A percentile compares a stretch with the other conserved stretches of the same genome.
Evolutionary conservation across 2,113 vertebrate genomes (phyloP).

Genomic region (Hydropotes inermis): DNA sequence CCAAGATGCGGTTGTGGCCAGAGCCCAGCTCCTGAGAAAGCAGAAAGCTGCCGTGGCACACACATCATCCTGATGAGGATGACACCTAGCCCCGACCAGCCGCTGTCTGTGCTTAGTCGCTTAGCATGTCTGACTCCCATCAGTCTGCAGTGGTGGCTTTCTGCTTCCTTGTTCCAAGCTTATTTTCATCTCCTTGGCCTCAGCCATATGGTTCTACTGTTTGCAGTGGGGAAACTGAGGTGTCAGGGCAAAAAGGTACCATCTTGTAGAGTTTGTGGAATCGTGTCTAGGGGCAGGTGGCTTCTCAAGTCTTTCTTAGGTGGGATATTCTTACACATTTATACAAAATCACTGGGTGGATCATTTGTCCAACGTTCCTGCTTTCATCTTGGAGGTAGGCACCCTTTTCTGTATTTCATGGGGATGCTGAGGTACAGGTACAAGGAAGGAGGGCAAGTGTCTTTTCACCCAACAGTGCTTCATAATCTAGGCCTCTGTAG

Average conservation of each 20-base stretch:
- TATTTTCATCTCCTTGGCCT: background rate
- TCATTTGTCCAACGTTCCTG: background rate
- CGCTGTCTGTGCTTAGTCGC: background rate
- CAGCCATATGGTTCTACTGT: background rate
- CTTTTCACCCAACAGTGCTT: background rate
- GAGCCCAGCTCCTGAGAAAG: background rate
- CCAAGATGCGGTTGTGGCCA: accelerated
- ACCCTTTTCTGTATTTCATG: background rate
- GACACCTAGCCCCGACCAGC: background rate
- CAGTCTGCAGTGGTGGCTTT: background rate
- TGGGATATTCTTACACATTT: background rate
- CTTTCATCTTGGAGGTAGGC: background rate
- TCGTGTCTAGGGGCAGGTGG: background rate
- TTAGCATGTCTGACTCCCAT: background rate
- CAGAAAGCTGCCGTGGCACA: background rate
- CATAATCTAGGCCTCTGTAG: too few relatives aligned
- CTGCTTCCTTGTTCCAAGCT: background rate
- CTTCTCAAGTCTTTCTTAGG: background rate
- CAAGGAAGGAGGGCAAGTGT: too few relatives aligned
- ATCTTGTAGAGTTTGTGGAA: background rate
- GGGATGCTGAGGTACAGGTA: background rate
- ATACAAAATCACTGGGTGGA: too few relatives aligned
- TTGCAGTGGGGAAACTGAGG: background rate
- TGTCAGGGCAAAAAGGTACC: background rate
- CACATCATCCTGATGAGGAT: background rate